Evolutionary conservation across 2,888 invertebrate species (phyloP).

Genomic region (Alsophila aescularia): DNA sequence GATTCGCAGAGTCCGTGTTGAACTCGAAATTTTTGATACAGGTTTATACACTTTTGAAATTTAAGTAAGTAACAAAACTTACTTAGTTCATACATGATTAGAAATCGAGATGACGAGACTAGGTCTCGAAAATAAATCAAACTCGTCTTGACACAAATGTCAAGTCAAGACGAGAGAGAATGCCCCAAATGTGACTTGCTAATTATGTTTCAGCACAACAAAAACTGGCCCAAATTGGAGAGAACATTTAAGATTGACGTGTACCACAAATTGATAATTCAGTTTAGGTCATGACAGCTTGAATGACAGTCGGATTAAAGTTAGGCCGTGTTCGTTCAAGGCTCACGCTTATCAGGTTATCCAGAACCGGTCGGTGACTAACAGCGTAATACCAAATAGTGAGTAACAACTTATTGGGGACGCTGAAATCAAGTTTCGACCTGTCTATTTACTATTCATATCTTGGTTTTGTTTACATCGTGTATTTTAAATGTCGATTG

Average conservation of each 20-base stretch:
- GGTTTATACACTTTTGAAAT: too few relatives aligned
- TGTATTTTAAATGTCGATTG: slow-evolving; percentile 12
- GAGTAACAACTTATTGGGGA: slow-evolving; percentile 44
- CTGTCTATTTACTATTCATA: slow-evolving; percentile 36
- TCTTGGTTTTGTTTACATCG: slow-evolving; percentile 39
- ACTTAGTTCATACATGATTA: too few relatives aligned
- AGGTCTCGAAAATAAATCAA: background rate
- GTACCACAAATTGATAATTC: slow-evolving; percentile 20
- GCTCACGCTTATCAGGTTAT: slow-evolving; percentile 28
- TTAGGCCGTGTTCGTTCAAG: slow-evolving; percentile 27
- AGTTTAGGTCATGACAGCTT: slow-evolving; percentile 22
- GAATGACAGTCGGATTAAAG: slow-evolving; percentile 21
- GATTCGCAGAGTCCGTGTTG: too few relatives aligned
- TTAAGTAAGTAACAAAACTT: too few relatives aligned
- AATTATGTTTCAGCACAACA: slow-evolving; percentile 1
- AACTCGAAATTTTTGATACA: too few relatives aligned
- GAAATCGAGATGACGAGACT: background rate
- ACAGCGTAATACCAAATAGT: too few relatives aligned
- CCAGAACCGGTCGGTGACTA: slow-evolving; percentile 44
- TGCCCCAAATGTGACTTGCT: slow-evolving; percentile 5
- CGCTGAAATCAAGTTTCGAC: slow-evolving; percentile 42
- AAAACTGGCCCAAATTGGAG: slow-evolving; percentile 6
- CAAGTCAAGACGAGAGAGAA: background rate
- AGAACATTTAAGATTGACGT: slow-evolving; percentile 13
- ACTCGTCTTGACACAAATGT: background rate